Evolutionary conservation across 2,888 invertebrate species (phyloP).

Genomic region (Nomada flava): DNA sequence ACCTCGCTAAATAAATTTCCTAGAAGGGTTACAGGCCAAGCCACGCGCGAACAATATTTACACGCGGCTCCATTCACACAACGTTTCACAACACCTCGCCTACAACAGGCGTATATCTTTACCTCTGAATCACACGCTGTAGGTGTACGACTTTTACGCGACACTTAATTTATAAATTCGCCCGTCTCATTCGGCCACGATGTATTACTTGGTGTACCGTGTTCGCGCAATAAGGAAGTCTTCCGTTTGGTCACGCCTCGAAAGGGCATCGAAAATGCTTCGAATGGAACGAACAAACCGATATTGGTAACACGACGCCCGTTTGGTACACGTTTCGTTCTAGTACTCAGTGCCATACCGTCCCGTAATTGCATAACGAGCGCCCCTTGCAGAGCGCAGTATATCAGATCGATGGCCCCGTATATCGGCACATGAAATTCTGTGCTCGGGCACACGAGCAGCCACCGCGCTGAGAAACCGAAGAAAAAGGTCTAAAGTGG

Average conservation of each 20-base stretch:
- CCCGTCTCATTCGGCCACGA: slow-evolving; percentile 6
- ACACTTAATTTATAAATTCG: slow-evolving; percentile 26
- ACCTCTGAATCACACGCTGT: background rate
- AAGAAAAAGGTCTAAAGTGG: slow-evolving; percentile 51
- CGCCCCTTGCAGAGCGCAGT: slow-evolving; percentile 32
- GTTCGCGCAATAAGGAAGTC: slow-evolving; percentile 55
- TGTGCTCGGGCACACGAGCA: slow-evolving; percentile 34
- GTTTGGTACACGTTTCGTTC: slow-evolving; percentile 8
- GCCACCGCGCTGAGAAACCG: background rate
- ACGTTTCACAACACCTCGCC: background rate
- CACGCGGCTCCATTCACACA: background rate
- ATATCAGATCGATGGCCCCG: slow-evolving; percentile 35
- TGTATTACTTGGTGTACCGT: background rate
- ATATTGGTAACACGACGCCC: slow-evolving; percentile 47
- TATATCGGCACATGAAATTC: slow-evolving; percentile 65
- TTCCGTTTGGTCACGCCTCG: slow-evolving; percentile 12
- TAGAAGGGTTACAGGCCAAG: background rate
- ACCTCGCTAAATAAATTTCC: too few relatives aligned
- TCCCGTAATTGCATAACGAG: slow-evolving; percentile 41
- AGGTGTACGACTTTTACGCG: slow-evolving; percentile 5
- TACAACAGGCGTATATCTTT: background rate
- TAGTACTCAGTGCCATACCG: slow-evolving; percentile 6
- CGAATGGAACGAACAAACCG: slow-evolving; percentile 9
- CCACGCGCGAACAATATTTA: background rate
- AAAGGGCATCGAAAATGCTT: background rate